Conservation (phyloP, 2,888 invertebrate genomes). For the Lasioglossum malachurum region DNA sequence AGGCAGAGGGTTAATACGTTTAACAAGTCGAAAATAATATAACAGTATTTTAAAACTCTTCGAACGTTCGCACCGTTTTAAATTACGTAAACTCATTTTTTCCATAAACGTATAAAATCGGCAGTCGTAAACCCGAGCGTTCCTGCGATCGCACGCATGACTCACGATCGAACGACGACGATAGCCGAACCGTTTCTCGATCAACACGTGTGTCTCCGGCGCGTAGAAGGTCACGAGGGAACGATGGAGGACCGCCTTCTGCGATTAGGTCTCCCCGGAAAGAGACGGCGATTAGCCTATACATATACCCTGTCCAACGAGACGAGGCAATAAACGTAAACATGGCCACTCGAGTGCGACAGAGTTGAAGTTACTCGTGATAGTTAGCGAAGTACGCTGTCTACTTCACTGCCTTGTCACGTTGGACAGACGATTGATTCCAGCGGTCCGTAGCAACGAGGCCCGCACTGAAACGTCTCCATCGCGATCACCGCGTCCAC, state of each 20-base stretch:
- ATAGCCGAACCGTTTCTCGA: constrained; percentile 18
- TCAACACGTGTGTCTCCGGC: constrained; percentile 26
- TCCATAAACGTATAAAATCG: no score
- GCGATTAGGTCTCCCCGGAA: neutral
- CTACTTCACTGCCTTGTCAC: neutral
- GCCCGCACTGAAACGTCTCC: neutral
- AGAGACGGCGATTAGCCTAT: neutral
- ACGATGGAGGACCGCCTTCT: constrained; percentile 5
- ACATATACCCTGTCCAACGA: neutral
- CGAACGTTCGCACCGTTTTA: no score
- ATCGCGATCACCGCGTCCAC: neutral
- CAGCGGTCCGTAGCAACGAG: neutral
- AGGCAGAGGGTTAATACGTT: no score
- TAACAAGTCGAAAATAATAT: no score
- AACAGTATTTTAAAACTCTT: no score
- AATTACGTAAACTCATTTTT: no score
- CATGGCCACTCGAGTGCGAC: neutral
- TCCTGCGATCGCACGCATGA: constrained; percentile 23
- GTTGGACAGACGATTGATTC: neutral
- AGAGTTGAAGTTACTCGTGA: neutral
- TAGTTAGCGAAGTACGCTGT: neutral
- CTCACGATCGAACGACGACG: constrained; percentile 32
- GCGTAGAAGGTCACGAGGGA: constrained; percentile 31
- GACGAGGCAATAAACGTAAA: neutral
- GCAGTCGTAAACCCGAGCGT: neutral